Percentiles rank a stretch among this genome's conserved stretches.
phyloP scores from a whole-genome alignment of 1,140 invertebrate genomes.

The Phenacoccus solenopsis region DNA sequence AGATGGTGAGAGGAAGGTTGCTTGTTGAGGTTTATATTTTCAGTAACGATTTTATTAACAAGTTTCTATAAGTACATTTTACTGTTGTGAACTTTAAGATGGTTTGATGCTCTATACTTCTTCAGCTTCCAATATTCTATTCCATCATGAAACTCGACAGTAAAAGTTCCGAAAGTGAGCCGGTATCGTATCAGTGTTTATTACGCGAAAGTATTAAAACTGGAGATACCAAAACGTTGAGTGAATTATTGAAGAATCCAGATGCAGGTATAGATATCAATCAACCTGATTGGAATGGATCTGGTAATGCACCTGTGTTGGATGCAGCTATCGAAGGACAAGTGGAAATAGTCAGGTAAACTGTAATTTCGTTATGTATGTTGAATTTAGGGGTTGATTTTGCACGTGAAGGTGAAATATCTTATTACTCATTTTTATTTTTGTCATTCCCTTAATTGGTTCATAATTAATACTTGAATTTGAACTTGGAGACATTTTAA shows the following conservation, averaged over 20 bases:
- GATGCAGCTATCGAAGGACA: slow-evolving; percentile 34
- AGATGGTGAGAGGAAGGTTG: background rate
- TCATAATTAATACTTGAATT: no score
- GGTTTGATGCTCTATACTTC: no score
- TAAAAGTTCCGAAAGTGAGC: background rate
- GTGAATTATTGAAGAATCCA: slow-evolving; percentile 29
- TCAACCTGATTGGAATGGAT: slow-evolving; percentile 36
- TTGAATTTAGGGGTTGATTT: no score
- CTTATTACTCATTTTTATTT: no score
- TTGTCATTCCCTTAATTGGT: no score
- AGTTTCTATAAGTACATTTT: no score
- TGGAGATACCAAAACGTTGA: slow-evolving; percentile 27
- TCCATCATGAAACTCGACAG: background rate
- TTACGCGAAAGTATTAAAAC: slow-evolving; percentile 28
- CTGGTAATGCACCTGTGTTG: slow-evolving; percentile 35
- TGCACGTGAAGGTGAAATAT: no score
- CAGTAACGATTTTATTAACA: no score
- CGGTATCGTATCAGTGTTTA: background rate
- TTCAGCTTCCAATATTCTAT: background rate
- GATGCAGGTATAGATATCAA: slow-evolving; percentile 31
- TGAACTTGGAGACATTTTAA: no score
- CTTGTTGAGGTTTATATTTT: background rate
- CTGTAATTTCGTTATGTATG: no score
- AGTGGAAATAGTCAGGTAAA: slow-evolving; percentile 33
- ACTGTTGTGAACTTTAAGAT: background rate